Evolutionary conservation across 2,113 vertebrate genomes (phyloP), one percentile per base, ranked within the genome.

Genomic region (Cryptotis parvus): DNA sequence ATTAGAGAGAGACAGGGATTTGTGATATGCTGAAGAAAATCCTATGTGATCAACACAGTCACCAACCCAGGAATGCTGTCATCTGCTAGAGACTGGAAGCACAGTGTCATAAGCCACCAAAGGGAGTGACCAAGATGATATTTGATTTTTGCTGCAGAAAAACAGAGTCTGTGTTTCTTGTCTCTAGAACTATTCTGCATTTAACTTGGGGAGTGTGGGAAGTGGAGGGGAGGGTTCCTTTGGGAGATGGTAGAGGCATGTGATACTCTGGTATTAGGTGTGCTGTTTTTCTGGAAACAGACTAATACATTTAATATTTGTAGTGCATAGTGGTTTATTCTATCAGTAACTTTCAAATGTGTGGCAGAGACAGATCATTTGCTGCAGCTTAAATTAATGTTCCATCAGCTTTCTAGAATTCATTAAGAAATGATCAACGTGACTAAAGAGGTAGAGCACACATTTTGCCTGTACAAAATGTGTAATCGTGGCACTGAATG

Each of bases 301-400:
- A 80, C 37, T 86, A n/a, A 92, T 63, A 83, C 7, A 35, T 3
- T 75, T 39, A 29, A 61, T 70, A 83, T 79, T 84, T 43, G 16
- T 89, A 66, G 78, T 69, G 88, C 77, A 66, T 77, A 88, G 52
- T 78, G 39, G 29, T 55, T 16, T 22, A 77, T 35, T 55, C 16
- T 22, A 73, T 35, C 66, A 15, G 72, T 84, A 80, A 76, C 74
- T 87, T 87, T 74, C 61, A 79, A 87, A 83, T 84, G 35, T 63
- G 27, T 69, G 70, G 87, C 26, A 33, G 35, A 89, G 49, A 77
- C 6, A 87, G 31, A 91, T 63, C 72, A 66, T 52, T 82, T n/a
- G 39, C 43, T 58, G 26, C 31, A 89, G 14, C 16, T 91, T 89
- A 76, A 70, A 73, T 49, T 76, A 35, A 24, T 29, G 16, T 80